Evolutionary conservation across 1,140 invertebrate species (phyloP), one percentile per base, ranked within the genome.

Genomic region (Musca domestica): DNA sequence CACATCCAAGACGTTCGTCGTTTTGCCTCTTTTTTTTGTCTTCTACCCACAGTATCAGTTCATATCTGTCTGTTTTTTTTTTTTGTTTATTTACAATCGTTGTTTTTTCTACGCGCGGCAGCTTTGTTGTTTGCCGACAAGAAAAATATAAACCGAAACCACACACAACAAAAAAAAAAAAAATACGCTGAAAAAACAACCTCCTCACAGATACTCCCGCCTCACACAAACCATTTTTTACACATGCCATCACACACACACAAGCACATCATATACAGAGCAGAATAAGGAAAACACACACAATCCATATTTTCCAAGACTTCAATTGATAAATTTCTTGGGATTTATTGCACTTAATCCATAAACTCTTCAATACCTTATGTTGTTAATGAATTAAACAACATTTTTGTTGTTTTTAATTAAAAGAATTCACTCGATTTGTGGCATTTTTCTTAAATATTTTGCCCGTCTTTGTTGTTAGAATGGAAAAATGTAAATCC

Each of bases 81-180:
- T 61, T 61, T 61, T 61, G 56, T 61, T 61, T 61, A 61, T 61
- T 61, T 61, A 61, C 56, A 61, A 61, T 41, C 56, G 56, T 61
- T 34, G 14, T 61, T 61, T 51, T 61, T n/a, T 34, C 56, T 41
- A 41, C 34, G 34, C 12, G 6, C n/a, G n/a, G n/a, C n/a, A 10
- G 34, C 34, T 61, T 61, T 61, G 56, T 61, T 61, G 56, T 61
- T 61, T 61, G 56, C 56, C 56, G 56, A 27, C 23, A 58, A 30
- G 12, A 17, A 5, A 30, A 30, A 23, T 4, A 27, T 23, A 23
- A 54, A 54, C 52, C 22, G 23, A n/a, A 58, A 14, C 14, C 23
- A 61, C 27, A 41, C 7, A 17, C 27, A 41, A 61, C 27, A 27
- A 19, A 10, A 48, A n/a, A 14, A n/a, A 14, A 30, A 41, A 41